A percentile compares a stretch with the other conserved stretches of the same genome.
These are phyloP conservation scores for Chydorus sphaericus DNA, from an alignment of 2,888 invertebrate genomes.

Conservation along the genomic window DNA sequence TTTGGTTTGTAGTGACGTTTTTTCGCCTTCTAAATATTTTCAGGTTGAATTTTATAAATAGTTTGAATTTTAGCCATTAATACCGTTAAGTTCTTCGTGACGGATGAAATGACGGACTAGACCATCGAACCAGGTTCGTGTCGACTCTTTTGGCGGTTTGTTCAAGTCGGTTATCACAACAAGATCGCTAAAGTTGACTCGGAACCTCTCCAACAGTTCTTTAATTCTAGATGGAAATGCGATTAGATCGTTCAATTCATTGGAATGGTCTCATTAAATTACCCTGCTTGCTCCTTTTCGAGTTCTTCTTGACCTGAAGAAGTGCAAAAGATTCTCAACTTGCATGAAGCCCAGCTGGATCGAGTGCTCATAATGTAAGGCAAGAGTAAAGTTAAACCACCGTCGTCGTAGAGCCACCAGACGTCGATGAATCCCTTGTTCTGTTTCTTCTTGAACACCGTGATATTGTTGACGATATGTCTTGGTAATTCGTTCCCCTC, in stretches of 20 bases:
- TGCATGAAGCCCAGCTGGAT: constrained; percentile 58
- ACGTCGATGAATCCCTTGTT: constrained; percentile 23
- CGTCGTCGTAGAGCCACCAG: constrained; percentile 37
- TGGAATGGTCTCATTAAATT: constrained; percentile 20
- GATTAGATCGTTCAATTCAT: neutral
- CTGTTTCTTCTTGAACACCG: constrained; percentile 19
- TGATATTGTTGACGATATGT: constrained; percentile 18
- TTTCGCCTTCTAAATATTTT: constrained; percentile 45
- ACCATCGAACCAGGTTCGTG: constrained; percentile 61
- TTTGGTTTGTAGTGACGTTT: constrained; percentile 65
- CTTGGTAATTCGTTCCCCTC: constrained; percentile 17
- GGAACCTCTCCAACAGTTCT: constrained; percentile 83
- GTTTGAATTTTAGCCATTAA: neutral
- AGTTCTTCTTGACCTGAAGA: constrained; percentile 61
- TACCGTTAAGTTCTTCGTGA: constrained; percentile 2
- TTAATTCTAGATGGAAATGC: constrained; percentile 61
- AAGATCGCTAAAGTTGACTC: constrained; percentile 90
- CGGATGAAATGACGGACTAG: constrained; percentile 53
- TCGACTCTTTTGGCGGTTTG: constrained; percentile 62
- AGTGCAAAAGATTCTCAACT: constrained; percentile 66
- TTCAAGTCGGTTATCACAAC: constrained; percentile 84
- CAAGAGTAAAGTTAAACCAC: constrained; percentile 54
- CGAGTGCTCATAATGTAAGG: constrained; percentile 72
- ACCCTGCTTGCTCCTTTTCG: constrained; percentile 75
- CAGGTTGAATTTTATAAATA: neutral